Evolutionary conservation across 2,888 invertebrate species (phyloP), one percentile per base, ranked within the genome.

Genomic region (Troides aeacus): DNA sequence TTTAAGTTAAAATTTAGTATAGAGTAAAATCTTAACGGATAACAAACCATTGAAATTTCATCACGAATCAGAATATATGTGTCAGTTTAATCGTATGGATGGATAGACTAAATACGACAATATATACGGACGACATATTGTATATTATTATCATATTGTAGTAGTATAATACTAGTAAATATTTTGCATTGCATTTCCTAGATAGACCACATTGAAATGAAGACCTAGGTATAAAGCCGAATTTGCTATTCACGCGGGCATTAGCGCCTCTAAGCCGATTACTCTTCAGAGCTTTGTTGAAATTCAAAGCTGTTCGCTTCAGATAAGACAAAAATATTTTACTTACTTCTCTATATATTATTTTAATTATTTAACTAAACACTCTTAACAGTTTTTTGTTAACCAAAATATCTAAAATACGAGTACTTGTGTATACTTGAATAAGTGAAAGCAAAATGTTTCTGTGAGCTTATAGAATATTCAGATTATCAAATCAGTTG

Each of bases 221-320:
- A n/a, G 53, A 60, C 36, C 18, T 36, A 24, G 58, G 46, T 46
- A 60, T 36, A 30, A 30, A 36, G 36, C 5, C 24, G 23, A 60
- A 60, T 60, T 36, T 60, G 18, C 60, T 36, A 30, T 18, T 60
- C 60, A 63, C 18, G 30, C 50, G 24, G n/a, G 63, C 63, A 63
- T 63, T 63, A 63, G 53, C 63, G 63, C 50, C 17, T 24, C 53
- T 56, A 63, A 63, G 63, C 63, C 53, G 63, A 63, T 63, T 63
- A 63, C 36, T n/a, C 63, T 36, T 46, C 50, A 53, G 12, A 63
- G 53, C 53, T 63, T 53, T 36, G 53, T 53, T 56, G 53, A 53
- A 63, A 30, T 63, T 53, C 53, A 63, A 56, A 46, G 50, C 30
- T 36, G 46, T 21, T 24, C 42, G 17, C 50, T 50, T 62, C 12